Base-by-base conservation (phyloP, 2,113 vertebrate genomes). In the Egretta garzetta region DNA sequence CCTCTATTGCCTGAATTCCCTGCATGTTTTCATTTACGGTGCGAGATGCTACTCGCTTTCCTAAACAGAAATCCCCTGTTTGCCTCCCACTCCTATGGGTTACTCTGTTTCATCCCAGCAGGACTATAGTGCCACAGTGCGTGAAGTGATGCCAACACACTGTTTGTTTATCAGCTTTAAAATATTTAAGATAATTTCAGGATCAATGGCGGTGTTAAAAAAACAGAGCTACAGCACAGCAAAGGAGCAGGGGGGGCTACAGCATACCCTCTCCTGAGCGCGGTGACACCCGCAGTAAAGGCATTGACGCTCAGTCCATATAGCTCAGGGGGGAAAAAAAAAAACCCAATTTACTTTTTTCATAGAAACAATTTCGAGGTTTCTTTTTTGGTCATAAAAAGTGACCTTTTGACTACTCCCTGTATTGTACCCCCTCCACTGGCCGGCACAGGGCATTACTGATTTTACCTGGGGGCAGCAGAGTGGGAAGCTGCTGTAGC, bases 121-220 rank as follows among this genome's bases (percentile, higher is more conserved):
- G 56, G 47, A 27, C 52, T 35, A 41, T 8, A 6, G 67, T 35
- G 24, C n/a, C 39, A 20, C 6, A 4, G 12, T 4, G 22, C 6
- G 43, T 41, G 4, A 72, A 75, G 35, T 8, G 37, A 73, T 45
- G 47, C 13, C 32, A 17, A 10, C 8, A 15, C 0, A 0, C 1
- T 45, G 15, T 12, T 52, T 52, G n/a, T 22, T 77, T 45, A n/a
- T 11, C 75, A 52, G 49, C 37, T 91, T 73, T 64, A 60, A 93
- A 76, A 41, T 45, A 83, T 22, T 12, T 21, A 45, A 50, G 67
- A 39, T 39, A 15, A 59, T 13, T 64, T 84, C 72, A 93, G 52
- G 18, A 58, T 37, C 58, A 71, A 74, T 21, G 21, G 32, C 63
- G 22, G 9, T 21, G 13, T 12, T 37, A 67, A 74, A 74, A 84